These are phyloP conservation scores for Eciton burchellii DNA, from an alignment of 1,140 invertebrate species.

Conservation along the genomic window DNA sequence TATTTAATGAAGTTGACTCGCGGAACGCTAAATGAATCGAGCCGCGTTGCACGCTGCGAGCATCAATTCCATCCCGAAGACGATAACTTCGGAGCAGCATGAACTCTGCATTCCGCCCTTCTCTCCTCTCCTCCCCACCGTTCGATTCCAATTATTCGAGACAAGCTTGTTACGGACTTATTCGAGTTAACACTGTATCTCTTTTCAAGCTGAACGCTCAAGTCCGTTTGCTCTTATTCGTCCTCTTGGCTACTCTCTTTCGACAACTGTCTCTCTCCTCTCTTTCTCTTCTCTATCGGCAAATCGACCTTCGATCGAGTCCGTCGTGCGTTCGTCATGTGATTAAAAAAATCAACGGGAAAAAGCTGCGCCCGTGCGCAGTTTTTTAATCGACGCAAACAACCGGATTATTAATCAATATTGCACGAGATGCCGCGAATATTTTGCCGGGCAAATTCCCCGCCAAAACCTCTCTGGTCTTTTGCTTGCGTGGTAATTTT, in stretches of 20 bases:
- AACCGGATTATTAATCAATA: not conserved
- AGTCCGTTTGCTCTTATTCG: not conserved
- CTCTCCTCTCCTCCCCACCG: conserved; percentile 13
- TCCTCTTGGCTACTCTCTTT: conserved; percentile 20
- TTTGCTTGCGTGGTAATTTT: not conserved
- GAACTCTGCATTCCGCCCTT: conserved; percentile 17
- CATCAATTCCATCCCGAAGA: conserved; percentile 4
- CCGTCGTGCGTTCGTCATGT: not conserved
- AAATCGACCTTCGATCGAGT: conserved; percentile 15
- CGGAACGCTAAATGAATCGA: conserved; percentile 28
- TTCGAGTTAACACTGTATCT: not conserved
- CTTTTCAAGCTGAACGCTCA: conserved; percentile 25
- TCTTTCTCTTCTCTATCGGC: conserved; percentile 23
- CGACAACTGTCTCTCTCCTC: conserved; percentile 23
- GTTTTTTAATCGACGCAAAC: not conserved
- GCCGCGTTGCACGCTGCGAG: not conserved
- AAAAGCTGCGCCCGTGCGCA: not conserved
- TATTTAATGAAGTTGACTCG: conserved; percentile 24
- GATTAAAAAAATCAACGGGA: conserved; percentile 16
- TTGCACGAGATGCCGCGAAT: not conserved
- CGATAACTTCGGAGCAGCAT: conserved; percentile 38
- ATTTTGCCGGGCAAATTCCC: not conserved
- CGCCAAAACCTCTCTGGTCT: not conserved
- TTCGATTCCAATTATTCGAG: conserved; percentile 54
- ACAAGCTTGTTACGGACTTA: conserved; percentile 46